These are phyloP conservation scores for Holotrichia oblita DNA, from an alignment of 1,140 invertebrate genomes.

Conservation along the genomic window DNA sequence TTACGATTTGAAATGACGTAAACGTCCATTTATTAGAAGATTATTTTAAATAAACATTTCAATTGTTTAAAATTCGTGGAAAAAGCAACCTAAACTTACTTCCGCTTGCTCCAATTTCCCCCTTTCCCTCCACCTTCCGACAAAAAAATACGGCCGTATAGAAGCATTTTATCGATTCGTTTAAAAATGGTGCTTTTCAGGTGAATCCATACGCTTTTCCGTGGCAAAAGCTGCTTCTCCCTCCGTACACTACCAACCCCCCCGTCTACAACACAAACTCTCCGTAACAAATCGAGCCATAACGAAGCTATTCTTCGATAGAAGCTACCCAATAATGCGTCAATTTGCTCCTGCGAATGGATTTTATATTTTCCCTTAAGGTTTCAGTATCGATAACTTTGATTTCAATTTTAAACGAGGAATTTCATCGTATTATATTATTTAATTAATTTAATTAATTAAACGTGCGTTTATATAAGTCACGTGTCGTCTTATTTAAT, in stretches of 20 bases:
- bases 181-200: constrained; percentile 28
- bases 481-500: too few species aligned
- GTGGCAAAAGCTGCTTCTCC: too few species aligned
- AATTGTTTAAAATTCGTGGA: too few species aligned
- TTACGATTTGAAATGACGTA: too few species aligned
- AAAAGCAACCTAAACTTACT: not conserved
- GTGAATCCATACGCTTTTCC: constrained; percentile 16
- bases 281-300: not conserved
- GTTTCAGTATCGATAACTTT: not conserved
- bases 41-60: too few species aligned
- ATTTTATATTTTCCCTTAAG: not conserved
- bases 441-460: too few species aligned
- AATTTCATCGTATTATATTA: too few species aligned
- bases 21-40: too few species aligned
- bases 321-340: constrained; percentile 20
- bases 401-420: too few species aligned
- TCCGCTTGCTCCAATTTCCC: not conserved
- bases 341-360: constrained; percentile 1
- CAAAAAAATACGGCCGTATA: not conserved
- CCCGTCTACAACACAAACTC: not conserved
- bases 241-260: not conserved
- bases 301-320: constrained; percentile 28
- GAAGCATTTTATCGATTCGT: not conserved
- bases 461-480: too few species aligned
- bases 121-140: not conserved